A percentile compares a stretch with the other conserved stretches of the same genome.
These are phyloP conservation scores for Chrysolina americana DNA, from an alignment of 2,888 invertebrate species.

Conservation along the genomic window DNA sequence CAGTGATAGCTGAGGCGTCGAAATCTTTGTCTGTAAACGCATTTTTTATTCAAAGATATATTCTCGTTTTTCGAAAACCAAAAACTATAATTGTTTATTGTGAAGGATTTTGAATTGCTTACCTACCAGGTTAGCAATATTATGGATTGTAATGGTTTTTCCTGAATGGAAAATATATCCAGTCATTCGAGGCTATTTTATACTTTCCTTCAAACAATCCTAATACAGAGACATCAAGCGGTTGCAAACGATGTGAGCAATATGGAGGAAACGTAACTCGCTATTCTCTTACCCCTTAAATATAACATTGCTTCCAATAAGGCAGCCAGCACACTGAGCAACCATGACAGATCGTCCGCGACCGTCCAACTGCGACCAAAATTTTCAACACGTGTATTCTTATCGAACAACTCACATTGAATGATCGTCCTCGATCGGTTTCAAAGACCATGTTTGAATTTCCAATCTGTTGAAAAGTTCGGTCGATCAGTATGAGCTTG, in stretches of 20 bases:
- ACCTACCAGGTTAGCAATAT: conserved; percentile 16
- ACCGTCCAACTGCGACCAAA: too few species aligned
- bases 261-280: not conserved
- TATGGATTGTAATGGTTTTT: conserved; percentile 16
- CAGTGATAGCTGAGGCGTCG: conserved; percentile 31
- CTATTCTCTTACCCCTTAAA: not conserved
- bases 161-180: conserved; percentile 3
- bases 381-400: too few species aligned
- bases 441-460: too few species aligned
- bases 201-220: not conserved
- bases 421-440: too few species aligned
- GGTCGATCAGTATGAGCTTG: too few species aligned
- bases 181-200: conserved; percentile 1
- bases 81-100: conserved; percentile 30
- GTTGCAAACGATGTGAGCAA: conserved; percentile 11
- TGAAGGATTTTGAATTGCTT: conserved; percentile 12
- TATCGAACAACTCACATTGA: too few species aligned
- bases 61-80: conserved; percentile 26
- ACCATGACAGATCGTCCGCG: too few species aligned
- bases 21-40: conserved; percentile 35
- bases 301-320: not conserved
- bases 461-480: too few species aligned
- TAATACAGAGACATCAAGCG: conserved; percentile 4
- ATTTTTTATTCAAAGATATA: conserved; percentile 25
- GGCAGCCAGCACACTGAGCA: too few species aligned